Evolutionary conservation across 2,113 vertebrate genomes (phyloP), one percentile per base, ranked within the genome.

Genomic region (Garra rufa): DNA sequence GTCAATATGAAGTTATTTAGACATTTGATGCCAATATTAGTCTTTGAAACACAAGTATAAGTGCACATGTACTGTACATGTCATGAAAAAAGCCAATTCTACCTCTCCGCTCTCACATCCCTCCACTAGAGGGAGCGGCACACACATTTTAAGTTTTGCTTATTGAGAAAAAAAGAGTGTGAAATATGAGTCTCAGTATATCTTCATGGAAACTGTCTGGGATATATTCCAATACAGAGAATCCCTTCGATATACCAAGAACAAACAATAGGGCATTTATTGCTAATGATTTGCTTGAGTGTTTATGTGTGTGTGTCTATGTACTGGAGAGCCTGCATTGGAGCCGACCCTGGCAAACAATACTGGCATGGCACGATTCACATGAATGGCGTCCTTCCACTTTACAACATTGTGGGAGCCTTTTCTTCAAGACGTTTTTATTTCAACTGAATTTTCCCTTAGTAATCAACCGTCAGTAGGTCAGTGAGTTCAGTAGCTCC

Each of bases 91-190:
- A 55, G 48, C 30, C 0, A 30, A 74, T 44, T 44, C 7, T 17
- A 19, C 15, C 9, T 0, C 24, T n/a, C 17, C 1, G 0, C 38
- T 79, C 24, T 63, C n/a, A 63, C 6, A 57, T 79, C 14, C 21
- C 48, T 76, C 75, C 87, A 76, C 76, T 81, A 88, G 87, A 85
- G 77, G 87, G 76, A 69, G 76, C 24, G 41, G 14, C 41, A 69
- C 59, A 44, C 84, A 85, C 48, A 76, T 41, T 50, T 6, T 34
- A 6, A 17, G 15, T 4, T n/a, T 59, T n/a, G 4, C 59, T 55
- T 13, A 10, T 41, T 77, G 21, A 44, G 19, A 17, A 24, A 46
- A 41, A 46, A 55, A 57, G 10, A 57, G 28, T n/a, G 28, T 41
- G 8, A 34, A 65, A 61, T n/a, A 6, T 19, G 19, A 74, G 13